phyloP scores from a whole-genome alignment of 2,113 vertebrate species.

The Lophochroa leadbeateri region DNA sequence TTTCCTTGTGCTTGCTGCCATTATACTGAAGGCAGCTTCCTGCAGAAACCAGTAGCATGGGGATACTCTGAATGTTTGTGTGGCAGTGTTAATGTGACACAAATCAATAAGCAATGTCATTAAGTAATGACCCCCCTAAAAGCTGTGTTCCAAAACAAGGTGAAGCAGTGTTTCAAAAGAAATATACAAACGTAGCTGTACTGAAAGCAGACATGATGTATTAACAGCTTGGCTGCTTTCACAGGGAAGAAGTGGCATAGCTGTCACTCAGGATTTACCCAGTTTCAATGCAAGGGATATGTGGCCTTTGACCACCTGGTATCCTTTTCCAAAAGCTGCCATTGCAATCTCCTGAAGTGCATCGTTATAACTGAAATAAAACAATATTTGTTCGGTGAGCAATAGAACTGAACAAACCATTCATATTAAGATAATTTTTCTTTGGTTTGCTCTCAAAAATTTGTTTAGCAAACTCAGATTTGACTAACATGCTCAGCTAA shows the following conservation, averaged over 20 bases:
- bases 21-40: not conserved
- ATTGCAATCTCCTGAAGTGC: not conserved
- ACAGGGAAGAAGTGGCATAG: not conserved
- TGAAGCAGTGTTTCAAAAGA: not conserved
- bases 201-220: not conserved
- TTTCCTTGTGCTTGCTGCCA: not conserved
- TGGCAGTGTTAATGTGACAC: not conserved
- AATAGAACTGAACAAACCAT: not conserved
- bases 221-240: constrained; percentile 8
- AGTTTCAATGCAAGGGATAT: not conserved
- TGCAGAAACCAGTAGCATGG: not conserved
- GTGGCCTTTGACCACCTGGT: not conserved
- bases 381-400: not conserved
- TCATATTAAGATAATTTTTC: not conserved
- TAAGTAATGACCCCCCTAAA: not conserved
- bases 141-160: not conserved
- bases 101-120: not conserved
- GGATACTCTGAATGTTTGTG: not conserved
- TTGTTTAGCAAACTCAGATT: not conserved
- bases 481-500: rapidly evolving
- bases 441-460: not conserved
- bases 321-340: not conserved
- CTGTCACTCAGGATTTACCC: not conserved
- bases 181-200: not conserved
- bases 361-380: not conserved